phyloP scores from a whole-genome alignment of 2,888 invertebrate species.

The Zygogramma bicolorata region DNA sequence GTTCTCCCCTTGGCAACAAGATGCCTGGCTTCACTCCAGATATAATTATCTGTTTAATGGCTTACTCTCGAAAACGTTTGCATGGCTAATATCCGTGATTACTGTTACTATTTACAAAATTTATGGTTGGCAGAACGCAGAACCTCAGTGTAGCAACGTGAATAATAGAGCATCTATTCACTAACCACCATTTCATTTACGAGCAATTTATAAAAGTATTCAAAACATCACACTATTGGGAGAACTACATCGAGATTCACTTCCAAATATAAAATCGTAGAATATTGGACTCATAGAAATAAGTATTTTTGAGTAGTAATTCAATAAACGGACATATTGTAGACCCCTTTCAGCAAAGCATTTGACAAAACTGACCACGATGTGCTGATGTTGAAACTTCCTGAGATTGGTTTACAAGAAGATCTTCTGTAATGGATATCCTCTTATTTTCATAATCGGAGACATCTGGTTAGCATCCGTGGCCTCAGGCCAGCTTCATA shows the following conservation, averaged over 20 bases:
- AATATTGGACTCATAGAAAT: too few relatives aligned
- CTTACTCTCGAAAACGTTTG: constrained; percentile 52
- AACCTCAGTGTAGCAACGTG: neutral
- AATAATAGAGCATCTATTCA: neutral
- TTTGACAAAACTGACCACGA: too few relatives aligned
- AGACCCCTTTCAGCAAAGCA: too few relatives aligned
- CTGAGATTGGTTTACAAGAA: too few relatives aligned
- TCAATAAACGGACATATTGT: too few relatives aligned
- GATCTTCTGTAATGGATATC: too few relatives aligned
- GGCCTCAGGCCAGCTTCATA: too few relatives aligned
- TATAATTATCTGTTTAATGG: constrained; percentile 52
- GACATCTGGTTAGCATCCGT: too few relatives aligned
- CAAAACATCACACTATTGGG: neutral
- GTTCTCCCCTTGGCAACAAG: neutral
- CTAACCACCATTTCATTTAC: neutral
- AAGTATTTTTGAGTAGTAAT: too few relatives aligned
- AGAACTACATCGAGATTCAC: too few relatives aligned
- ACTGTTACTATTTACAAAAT: constrained; percentile 41
- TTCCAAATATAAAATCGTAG: neutral
- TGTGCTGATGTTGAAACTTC: too few relatives aligned
- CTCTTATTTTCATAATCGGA: too few relatives aligned
- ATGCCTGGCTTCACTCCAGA: constrained; percentile 47
- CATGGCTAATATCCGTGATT: constrained; percentile 50
- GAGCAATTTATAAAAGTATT: neutral
- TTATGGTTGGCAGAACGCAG: constrained; percentile 14